Base-by-base conservation (phyloP, 2,888 invertebrate genomes). In the Cantharis rufa region DNA sequence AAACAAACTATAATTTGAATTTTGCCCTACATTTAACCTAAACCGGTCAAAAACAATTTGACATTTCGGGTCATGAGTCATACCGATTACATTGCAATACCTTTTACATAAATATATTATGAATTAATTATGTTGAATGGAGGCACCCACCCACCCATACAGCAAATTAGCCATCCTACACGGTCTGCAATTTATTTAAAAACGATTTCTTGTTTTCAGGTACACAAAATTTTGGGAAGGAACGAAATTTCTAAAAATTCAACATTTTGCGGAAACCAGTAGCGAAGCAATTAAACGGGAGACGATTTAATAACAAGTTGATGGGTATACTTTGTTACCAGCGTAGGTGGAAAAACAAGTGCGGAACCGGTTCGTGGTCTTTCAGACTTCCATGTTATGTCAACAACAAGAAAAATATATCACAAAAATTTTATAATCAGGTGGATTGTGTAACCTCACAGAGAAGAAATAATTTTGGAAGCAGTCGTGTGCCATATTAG, bases 321-420 rank as follows among this genome's bases (percentile, higher is more conserved):
- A 74, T 73, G 69, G 79, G 78, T 81, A 78, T 82, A 82, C 81
- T 83, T 81, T 84, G 84, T 85, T 85, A 73, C 84, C 84, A 84
- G 81, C 71, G 81, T 81, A 83, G 83, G 83, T 82, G 82, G 75
- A 73, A 70, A 74, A 69, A 73, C 75, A 77, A 77, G 76, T 72
- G 75, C 76, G 77, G 75, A 77, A 78, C 78, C 71, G 78, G 76
- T 78, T 73, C 72, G 27, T 15, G 68, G 71, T 63, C 75, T 66
- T 21, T 28, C 70, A 64, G 24, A 71, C 63, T 61, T 15, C 71
- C 48, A 68, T 61, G 15, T 75, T 75, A 71, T 70, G 68, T 75
- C 64, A 66, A 66, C 64, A 24, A 48, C 7, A n/a, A 48, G 48
- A 48, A 48, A 48, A 48, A 48, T 48, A 48, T 48, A 48, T 48